Percentiles rank a stretch among this genome's conserved stretches.
Conservation (phyloP, 2,797 vertebrate genomes). For the Nyctibius grandis region DNA sequence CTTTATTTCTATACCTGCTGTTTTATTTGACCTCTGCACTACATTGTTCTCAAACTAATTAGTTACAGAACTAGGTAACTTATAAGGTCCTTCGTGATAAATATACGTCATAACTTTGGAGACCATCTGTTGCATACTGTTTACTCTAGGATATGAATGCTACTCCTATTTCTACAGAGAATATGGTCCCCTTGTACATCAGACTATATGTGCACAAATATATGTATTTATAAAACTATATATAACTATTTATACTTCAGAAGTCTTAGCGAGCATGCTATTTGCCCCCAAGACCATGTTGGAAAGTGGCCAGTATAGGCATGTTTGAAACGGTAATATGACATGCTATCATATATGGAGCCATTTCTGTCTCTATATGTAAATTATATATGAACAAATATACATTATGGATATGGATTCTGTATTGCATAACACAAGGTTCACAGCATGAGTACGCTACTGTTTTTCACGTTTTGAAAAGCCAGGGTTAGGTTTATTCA, state of each 20-base stretch:
- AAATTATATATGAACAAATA: not conserved
- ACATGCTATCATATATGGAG: not conserved
- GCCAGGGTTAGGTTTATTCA: not conserved
- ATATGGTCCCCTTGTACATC: not conserved
- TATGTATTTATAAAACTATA: not conserved
- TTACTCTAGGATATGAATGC: not conserved
- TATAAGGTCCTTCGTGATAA: not conserved
- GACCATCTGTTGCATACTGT: not conserved
- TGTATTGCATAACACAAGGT: not conserved
- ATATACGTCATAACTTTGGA: not conserved
- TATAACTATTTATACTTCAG: not conserved
- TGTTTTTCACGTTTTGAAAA: not conserved
- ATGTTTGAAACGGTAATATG: not conserved
- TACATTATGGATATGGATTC: not conserved
- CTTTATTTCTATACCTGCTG: not conserved
- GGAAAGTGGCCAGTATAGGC: not conserved
- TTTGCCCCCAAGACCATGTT: not conserved
- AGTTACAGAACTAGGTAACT: not conserved
- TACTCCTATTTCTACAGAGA: not conserved
- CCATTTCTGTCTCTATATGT: not conserved
- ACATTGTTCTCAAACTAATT: not conserved
- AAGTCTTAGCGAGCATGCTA: not conserved
- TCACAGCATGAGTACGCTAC: not conserved
- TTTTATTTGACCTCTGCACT: not conserved
- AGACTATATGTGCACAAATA: not conserved